Evolutionary conservation across 2,797 vertebrate genomes (phyloP), one percentile per base, ranked within the genome.

Genomic region (Pteropus rufus): DNA sequence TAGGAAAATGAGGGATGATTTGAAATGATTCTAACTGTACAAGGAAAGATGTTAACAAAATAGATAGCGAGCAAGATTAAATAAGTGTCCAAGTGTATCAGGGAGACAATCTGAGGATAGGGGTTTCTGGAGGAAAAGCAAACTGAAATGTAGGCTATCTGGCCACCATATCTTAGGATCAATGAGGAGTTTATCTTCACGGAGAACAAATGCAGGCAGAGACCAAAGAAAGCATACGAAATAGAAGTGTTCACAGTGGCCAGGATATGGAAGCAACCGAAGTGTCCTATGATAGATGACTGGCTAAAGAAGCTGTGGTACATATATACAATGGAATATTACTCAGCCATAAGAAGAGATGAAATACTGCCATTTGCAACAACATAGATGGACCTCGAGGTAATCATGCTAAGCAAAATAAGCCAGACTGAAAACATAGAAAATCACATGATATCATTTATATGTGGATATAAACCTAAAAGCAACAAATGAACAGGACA

Each of bases 191-290:
- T 29, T 85, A 72, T 92, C 92, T 91, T 94, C 62, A 46, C 36
- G 89, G 58, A 93, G 58, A 93, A 95, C 21, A 93, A 79, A 96
- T 21, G 10, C 29, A 85, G 39, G 73, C 72, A 93, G 77, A 87
- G 49, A 91, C 26, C 70, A 95, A 83, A 10, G 58, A 89, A 85
- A 79, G 21, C 41, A 79, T 6, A 6, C 10, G 65, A 81, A 93
- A 56, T 39, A 95, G 49, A 75, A n/a, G n/a, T 14, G 39, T 26
- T 76, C 49, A 5, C 49, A 16, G 49, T 49, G 15, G 15, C 49
- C 15, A 49, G 49, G 49, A 16, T 15, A 49, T 49, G 49, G 49
- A 49, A 49, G 49, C 49, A 49, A 49, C 49, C 49, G 15, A 49
- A 49, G 49, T 49, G 15, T 16, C 49, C 49, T 49, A 49, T 16